phyloP scores from a whole-genome alignment of 2,797 vertebrate species.

The Crocodylus rhombifer region DNA sequence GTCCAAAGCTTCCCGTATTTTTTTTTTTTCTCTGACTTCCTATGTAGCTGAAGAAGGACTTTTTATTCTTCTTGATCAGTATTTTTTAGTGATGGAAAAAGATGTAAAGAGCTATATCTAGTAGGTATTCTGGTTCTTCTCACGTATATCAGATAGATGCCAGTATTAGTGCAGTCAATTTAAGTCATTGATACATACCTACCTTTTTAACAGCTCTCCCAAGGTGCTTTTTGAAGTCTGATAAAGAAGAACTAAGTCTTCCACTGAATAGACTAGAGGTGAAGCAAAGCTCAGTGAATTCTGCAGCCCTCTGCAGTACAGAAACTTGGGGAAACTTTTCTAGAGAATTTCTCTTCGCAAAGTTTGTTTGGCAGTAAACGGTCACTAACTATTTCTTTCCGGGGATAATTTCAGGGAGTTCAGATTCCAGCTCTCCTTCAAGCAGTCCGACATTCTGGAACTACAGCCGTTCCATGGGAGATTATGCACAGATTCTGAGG shows the following conservation, averaged over 20 bases:
- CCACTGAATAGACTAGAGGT: rapidly evolving
- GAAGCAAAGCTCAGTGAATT: rapidly evolving
- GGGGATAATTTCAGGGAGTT: conserved; percentile 83
- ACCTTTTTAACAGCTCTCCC: neutral
- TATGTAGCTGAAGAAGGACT: too few species aligned
- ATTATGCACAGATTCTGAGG: conserved; percentile 92
- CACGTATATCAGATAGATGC: neutral
- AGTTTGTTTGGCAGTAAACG: too few species aligned
- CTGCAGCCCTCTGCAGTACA: rapidly evolving
- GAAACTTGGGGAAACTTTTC: neutral
- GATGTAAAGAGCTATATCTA: neutral
- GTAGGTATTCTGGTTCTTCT: neutral
- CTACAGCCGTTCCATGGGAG: conserved; percentile 91
- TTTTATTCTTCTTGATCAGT: too few species aligned
- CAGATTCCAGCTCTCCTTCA: conserved; percentile 90
- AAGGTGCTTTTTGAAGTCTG: neutral
- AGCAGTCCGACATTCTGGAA: conserved; percentile 97
- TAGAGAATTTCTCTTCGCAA: neutral
- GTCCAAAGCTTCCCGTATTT: too few species aligned
- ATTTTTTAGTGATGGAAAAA: neutral
- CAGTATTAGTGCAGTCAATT: rapidly evolving
- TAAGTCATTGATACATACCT: rapidly evolving
- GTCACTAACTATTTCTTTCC: rapidly evolving
- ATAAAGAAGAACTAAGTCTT: neutral
- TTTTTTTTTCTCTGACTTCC: too few species aligned